Evolutionary conservation across 1,140 invertebrate species (phyloP), one percentile per base, ranked within the genome.

Genomic region (Uloborus diversus): DNA sequence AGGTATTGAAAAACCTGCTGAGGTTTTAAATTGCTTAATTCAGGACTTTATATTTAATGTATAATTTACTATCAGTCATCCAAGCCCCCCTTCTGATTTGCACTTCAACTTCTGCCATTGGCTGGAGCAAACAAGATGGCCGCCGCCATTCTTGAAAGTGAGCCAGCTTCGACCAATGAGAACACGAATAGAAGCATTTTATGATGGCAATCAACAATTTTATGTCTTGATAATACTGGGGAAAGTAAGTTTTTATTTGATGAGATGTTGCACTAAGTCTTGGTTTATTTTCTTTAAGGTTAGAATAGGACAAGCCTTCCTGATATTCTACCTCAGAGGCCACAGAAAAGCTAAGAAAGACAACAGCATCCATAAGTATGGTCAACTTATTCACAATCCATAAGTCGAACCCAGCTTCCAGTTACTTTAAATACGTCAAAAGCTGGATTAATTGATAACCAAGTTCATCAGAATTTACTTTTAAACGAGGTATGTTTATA

Each of bases 231-330:
- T 78, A 78, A 78, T 32, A 78, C 49, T 28, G 47, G 73, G 56
- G 73, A 78, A 78, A 78, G 73, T 78, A 78, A 78, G 73, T 78
- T 78, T 78, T 78, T 78, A 78, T 78, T 78, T 78, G 73, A 65
- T 78, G 73, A 75, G 71, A 75, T 65, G 73, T 66, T 78, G 61
- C 61, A 66, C 73, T 57, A 78, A 78, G 73, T 75, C 73, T 78
- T 35, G 32, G 47, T 64, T 78, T 75, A 75, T 64, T 75, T 75
- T 78, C 61, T 78, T 78, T 56, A 78, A 78, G 66, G 61, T 62
- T 56, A 56, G 73, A 65, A 65, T 78, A 78, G 47, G 73, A 78
- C 73, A 65, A 78, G 47, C 59, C 73, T 75, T 53, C 51, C 61
- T 57, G 61, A 56, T 66, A 66, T 53, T 30, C 35, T 49, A 73